These are phyloP conservation scores for Dendrocincla fuliginosa DNA, from an alignment of 2,797 vertebrate species.

Conservation along the genomic window DNA sequence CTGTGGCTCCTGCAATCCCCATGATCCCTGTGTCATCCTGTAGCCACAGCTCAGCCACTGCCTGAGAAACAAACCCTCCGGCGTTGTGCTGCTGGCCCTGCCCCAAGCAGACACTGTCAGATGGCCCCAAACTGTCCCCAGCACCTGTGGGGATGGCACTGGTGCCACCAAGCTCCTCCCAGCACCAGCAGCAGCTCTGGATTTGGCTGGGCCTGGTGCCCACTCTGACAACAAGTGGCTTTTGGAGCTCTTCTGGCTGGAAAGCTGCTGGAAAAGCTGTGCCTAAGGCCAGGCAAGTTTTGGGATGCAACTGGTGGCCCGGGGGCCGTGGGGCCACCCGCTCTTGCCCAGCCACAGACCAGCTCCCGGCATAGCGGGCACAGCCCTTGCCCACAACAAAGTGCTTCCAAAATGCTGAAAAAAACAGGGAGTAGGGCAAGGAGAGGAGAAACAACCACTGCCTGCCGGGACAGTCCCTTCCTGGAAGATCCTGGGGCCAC, in stretches of 20 bases:
- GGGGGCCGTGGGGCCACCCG: background rate
- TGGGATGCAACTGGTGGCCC: background rate
- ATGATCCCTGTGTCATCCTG: accelerated
- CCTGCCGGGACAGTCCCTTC: background rate
- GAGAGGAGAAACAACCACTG: background rate
- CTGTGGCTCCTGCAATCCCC: background rate
- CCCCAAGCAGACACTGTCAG: background rate
- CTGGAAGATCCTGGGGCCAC: background rate
- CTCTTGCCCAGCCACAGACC: background rate
- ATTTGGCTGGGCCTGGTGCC: accelerated
- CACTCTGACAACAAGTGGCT: accelerated
- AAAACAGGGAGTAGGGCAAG: background rate
- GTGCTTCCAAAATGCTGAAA: background rate
- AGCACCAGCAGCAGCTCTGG: accelerated
- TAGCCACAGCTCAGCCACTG: background rate
- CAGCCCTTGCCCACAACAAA: slow-evolving; percentile 42
- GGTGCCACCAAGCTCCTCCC: background rate
- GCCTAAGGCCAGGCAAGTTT: slow-evolving; percentile 1
- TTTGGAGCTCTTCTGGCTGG: background rate
- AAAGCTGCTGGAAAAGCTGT: background rate
- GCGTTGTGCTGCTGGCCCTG: background rate
- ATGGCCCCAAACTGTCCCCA: background rate
- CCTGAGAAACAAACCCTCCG: accelerated
- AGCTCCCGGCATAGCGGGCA: accelerated
- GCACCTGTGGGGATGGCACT: accelerated